phyloP scores from a whole-genome alignment of 2,797 vertebrate genomes.

The Odontamblyopus lacepedii region DNA sequence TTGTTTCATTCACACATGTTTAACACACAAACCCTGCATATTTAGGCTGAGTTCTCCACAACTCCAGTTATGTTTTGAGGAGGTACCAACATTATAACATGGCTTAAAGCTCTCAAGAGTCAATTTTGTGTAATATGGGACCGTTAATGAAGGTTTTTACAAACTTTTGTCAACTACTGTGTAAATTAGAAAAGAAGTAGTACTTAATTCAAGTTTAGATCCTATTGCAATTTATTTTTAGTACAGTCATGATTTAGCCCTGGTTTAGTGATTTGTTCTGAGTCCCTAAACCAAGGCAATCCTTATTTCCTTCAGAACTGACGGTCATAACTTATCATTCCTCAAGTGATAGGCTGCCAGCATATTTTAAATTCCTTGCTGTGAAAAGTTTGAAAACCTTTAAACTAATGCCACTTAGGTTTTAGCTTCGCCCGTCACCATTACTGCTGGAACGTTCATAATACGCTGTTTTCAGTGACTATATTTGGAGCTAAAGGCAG shows the following conservation, averaged over 20 bases:
- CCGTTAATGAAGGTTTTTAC: too few relatives aligned
- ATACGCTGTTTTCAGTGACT: constrained; percentile 7
- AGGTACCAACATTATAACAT: too few relatives aligned
- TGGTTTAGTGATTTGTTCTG: neutral
- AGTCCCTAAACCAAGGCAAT: neutral
- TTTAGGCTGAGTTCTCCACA: too few relatives aligned
- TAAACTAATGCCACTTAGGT: neutral
- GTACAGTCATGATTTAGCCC: neutral
- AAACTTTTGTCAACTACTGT: too few relatives aligned
- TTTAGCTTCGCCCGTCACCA: neutral
- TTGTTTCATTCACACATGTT: too few relatives aligned
- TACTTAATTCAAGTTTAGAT: too few relatives aligned
- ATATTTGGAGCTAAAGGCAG: constrained; percentile 9
- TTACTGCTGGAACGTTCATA: constrained; percentile 4
- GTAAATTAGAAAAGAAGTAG: too few relatives aligned
- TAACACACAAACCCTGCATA: too few relatives aligned
- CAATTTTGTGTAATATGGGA: too few relatives aligned
- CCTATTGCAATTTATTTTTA: neutral
- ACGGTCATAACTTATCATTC: neutral
- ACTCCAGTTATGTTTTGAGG: too few relatives aligned
- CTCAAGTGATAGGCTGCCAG: neutral
- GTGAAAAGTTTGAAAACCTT: neutral
- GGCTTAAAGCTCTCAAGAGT: too few relatives aligned
- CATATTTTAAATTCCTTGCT: neutral
- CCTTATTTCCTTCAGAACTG: neutral